A percentile compares a stretch with the other conserved stretches of the same genome.
Conservation (phyloP, 2,888 invertebrate species). For the Sinelater perroti region DNA sequence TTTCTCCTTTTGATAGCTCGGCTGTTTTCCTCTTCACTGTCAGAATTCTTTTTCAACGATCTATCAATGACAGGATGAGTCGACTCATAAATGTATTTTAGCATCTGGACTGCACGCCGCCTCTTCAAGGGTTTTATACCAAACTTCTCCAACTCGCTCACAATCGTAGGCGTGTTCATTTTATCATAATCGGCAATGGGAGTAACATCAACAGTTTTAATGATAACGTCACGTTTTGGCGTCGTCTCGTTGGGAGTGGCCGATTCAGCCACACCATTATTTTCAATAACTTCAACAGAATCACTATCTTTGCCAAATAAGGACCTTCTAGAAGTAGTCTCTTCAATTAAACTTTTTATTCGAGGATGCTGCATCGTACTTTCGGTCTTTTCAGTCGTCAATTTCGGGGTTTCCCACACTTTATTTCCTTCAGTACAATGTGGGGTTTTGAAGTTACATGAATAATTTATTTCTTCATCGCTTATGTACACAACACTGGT, state of each 20-base stretch:
- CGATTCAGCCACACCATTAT: not conserved
- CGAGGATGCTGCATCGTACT: not conserved
- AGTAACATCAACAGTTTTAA: slow-evolving; percentile 66
- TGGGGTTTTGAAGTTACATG: slow-evolving; percentile 58
- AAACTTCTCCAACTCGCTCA: slow-evolving; percentile 68
- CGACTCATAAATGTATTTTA: slow-evolving; percentile 73
- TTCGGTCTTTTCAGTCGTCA: not conserved
- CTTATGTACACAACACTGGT: slow-evolving; percentile 58
- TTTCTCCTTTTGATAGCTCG: slow-evolving; percentile 42
- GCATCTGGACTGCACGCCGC: slow-evolving; percentile 66
- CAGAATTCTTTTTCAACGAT: slow-evolving; percentile 33
- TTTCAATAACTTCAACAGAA: not conserved
- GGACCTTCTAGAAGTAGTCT: not conserved
- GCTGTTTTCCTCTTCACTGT: slow-evolving; percentile 41
- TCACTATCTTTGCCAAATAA: not conserved
- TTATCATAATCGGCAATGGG: slow-evolving; percentile 67
- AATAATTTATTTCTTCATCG: slow-evolving; percentile 73
- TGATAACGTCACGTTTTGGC: slow-evolving; percentile 60
- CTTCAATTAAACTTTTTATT: not conserved
- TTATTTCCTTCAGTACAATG: slow-evolving; percentile 20
- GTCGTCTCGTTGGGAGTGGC: slow-evolving; percentile 47
- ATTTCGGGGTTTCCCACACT: not conserved
- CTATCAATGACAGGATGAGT: slow-evolving; percentile 71
- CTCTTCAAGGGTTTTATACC: slow-evolving; percentile 74
- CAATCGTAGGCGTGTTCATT: slow-evolving; percentile 67